phyloP scores from a whole-genome alignment of 2,797 vertebrate species.

The Chiropotes sagulatus region DNA sequence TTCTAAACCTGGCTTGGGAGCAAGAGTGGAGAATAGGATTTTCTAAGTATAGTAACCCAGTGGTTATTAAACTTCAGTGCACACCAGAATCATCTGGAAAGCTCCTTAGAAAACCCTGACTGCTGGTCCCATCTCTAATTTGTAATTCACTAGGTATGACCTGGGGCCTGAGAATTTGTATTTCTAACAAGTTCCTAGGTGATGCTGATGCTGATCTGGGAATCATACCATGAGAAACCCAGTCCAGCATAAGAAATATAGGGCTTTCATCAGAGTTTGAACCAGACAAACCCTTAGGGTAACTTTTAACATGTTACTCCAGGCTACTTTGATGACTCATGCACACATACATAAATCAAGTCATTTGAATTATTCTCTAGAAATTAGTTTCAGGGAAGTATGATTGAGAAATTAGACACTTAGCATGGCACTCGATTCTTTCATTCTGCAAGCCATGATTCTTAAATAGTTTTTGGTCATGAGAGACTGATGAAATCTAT shows the following conservation, averaged over 20 bases:
- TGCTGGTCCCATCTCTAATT: neutral
- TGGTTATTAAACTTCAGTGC: neutral
- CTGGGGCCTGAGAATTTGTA: neutral
- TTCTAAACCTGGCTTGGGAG: neutral
- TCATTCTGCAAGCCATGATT: neutral
- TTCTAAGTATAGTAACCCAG: neutral
- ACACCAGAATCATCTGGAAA: neutral
- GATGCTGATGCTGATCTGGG: neutral
- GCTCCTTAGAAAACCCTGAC: neutral
- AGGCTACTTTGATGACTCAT: neutral
- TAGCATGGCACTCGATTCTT: neutral
- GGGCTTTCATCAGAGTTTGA: neutral
- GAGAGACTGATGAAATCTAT: neutral
- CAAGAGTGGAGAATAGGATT: neutral
- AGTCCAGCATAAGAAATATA: neutral
- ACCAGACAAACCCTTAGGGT: neutral
- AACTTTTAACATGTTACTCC: neutral
- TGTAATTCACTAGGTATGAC: neutral
- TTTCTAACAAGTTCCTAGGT: neutral
- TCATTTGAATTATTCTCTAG: neutral
- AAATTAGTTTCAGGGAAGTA: conserved; percentile 26
- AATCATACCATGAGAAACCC: neutral
- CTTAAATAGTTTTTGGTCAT: neutral
- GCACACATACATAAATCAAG: neutral
- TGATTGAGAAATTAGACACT: conserved; percentile 10